Evolutionary conservation across 1,140 invertebrate genomes (phyloP).

Genomic region (Heliconius hewitsoni): DNA sequence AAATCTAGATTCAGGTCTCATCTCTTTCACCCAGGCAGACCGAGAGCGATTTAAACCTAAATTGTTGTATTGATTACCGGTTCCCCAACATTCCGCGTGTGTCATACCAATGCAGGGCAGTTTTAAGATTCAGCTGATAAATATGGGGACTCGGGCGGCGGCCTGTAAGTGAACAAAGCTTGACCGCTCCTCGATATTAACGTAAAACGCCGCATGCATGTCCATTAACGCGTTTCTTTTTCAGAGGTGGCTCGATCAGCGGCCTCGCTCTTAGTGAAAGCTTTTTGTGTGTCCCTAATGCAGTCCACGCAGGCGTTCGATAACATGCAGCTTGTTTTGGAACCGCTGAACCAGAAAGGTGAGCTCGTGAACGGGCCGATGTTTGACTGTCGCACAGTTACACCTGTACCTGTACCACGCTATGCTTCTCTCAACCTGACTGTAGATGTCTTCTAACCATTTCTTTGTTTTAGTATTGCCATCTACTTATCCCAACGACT

Average conservation of each 20-base stretch:
- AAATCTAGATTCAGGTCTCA: slow-evolving; percentile 77
- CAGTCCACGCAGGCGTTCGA: slow-evolving; percentile 63
- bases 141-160: slow-evolving; percentile 88
- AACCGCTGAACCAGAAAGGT: slow-evolving; percentile 75
- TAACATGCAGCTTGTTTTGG: slow-evolving; percentile 70
- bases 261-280: slow-evolving; percentile 71
- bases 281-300: slow-evolving; percentile 78
- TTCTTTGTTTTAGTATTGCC: slow-evolving; percentile 45
- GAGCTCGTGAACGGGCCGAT: slow-evolving; percentile 66
- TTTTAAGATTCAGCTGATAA: slow-evolving; percentile 85
- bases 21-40: slow-evolving; percentile 69
- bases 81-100: slow-evolving; percentile 56
- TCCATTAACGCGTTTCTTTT: slow-evolving; percentile 75
- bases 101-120: slow-evolving; percentile 79
- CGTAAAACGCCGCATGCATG: slow-evolving; percentile 55
- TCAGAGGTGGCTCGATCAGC: slow-evolving; percentile 68
- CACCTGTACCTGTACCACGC: slow-evolving; percentile 49
- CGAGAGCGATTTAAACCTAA: slow-evolving; percentile 51
- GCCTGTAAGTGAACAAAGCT: slow-evolving; percentile 83
- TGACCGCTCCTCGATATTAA: slow-evolving; percentile 41
- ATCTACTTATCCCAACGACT: slow-evolving; percentile 29
- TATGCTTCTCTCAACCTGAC: slow-evolving; percentile 36
- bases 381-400: slow-evolving; percentile 61
- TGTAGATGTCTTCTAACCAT: slow-evolving; percentile 38
- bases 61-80: slow-evolving; percentile 67